Evolutionary conservation across 2,888 invertebrate species (phyloP).

Genomic region (Eristalinus sepulchralis): DNA sequence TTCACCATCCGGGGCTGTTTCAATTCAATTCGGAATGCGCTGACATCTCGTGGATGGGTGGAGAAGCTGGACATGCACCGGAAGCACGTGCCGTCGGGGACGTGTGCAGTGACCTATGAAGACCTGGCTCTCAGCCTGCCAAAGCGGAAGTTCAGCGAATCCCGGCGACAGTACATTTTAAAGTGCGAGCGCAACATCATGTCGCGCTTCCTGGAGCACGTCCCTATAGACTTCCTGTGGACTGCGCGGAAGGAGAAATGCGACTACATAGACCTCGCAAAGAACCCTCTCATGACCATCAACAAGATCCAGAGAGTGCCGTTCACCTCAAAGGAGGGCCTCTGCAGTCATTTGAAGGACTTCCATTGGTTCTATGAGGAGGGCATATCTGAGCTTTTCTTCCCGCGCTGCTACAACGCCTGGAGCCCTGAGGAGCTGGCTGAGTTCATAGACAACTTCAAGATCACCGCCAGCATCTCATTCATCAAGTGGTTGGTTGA

Average conservation of each 20-base stretch:
- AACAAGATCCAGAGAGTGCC: slow-evolving; percentile 92
- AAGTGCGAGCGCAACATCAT: slow-evolving; percentile 87
- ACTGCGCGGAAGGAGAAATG: slow-evolving; percentile 90
- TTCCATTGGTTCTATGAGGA: slow-evolving; percentile 93
- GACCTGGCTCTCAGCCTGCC: slow-evolving; percentile 79
- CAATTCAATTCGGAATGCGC: slow-evolving; percentile 86
- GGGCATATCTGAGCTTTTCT: slow-evolving; percentile 89
- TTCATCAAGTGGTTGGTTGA: slow-evolving; percentile 89
- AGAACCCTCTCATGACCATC: slow-evolving; percentile 85
- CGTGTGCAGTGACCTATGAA: slow-evolving; percentile 77
- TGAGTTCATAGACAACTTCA: slow-evolving; percentile 93
- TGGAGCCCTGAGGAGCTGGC: slow-evolving; percentile 90
- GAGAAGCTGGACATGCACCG: slow-evolving; percentile 80
- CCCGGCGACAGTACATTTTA: slow-evolving; percentile 82
- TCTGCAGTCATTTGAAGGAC: slow-evolving; percentile 89
- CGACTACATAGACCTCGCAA: slow-evolving; percentile 80
- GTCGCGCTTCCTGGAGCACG: slow-evolving; percentile 89
- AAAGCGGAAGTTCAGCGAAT: slow-evolving; percentile 79
- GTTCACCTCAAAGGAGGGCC: slow-evolving; percentile 96
- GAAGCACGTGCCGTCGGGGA: slow-evolving; percentile 75
- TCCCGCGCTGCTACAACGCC: slow-evolving; percentile 93
- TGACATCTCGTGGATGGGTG: slow-evolving; percentile 87
- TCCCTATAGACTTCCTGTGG: slow-evolving; percentile 94
- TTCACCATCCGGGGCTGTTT: slow-evolving; percentile 88
- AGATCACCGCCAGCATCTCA: slow-evolving; percentile 93